phyloP scores from a whole-genome alignment of 2,888 invertebrate species.

The Lasiommata megera region DNA sequence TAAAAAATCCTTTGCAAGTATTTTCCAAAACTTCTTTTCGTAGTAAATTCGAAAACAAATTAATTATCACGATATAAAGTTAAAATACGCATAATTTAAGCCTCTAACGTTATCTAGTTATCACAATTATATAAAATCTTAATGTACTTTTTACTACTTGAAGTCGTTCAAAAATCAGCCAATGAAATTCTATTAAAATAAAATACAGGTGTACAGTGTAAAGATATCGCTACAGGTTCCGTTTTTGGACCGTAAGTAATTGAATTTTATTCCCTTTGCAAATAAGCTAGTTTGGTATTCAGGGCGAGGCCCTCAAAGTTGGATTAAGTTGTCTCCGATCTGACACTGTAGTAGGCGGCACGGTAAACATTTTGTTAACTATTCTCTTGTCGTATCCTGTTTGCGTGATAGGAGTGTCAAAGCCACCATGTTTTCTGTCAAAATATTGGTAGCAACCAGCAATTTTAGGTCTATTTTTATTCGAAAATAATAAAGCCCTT shows the following conservation, averaged over 20 bases:
- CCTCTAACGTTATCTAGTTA: no score
- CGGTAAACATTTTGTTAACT: slow-evolving; percentile 57
- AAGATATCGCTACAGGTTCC: background rate
- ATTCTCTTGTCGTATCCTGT: slow-evolving; percentile 61
- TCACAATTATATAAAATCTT: no score
- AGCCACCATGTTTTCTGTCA: background rate
- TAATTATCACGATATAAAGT: no score
- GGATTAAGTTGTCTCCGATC: slow-evolving; percentile 33
- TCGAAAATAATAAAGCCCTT: no score
- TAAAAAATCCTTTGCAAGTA: no score
- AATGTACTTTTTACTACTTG: no score
- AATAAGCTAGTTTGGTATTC: slow-evolving; percentile 34
- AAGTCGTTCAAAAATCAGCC: no score
- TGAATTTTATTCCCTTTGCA: slow-evolving; percentile 27
- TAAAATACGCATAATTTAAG: no score
- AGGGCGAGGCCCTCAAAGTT: slow-evolving; percentile 30
- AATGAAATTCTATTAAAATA: background rate
- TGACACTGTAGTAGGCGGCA: slow-evolving; percentile 37
- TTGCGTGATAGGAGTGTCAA: slow-evolving; percentile 48
- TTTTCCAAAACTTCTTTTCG: no score
- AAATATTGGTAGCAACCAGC: background rate
- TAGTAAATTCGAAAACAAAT: no score
- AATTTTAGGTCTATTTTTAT: background rate
- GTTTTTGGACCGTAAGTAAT: slow-evolving; percentile 18
- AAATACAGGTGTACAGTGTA: background rate